phyloP scores from a whole-genome alignment of 1,140 invertebrate genomes.

The Zaprionus gabonicus region DNA sequence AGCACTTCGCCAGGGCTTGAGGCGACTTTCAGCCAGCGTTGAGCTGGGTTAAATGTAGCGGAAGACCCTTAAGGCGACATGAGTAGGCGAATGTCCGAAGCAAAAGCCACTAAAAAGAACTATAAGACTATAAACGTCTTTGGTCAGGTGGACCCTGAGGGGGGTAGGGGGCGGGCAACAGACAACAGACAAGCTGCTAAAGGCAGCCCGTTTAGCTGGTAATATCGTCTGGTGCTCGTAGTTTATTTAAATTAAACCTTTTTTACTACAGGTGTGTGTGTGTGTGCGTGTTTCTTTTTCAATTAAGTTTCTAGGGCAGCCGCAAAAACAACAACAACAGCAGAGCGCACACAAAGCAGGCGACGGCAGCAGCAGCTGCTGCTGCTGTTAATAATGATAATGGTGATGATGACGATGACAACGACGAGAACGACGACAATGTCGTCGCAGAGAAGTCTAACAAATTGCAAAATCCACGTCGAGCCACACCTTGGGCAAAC shows the following conservation, averaged over 20 bases:
- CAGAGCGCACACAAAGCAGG: conserved; percentile 40
- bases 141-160: conserved; percentile 27
- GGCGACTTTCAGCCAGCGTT: neutral
- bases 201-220: conserved; percentile 43
- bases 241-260: conserved; percentile 82
- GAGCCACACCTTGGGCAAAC: conserved; percentile 69
- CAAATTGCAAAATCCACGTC: conserved; percentile 78
- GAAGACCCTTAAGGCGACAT: conserved; percentile 38
- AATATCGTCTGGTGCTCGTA: conserved; percentile 42
- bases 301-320: conserved; percentile 78
- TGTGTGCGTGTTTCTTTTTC: conserved; percentile 60
- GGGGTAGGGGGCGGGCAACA: neutral
- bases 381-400: conserved; percentile 55
- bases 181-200: conserved; percentile 29
- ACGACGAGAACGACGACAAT: conserved; percentile 25
- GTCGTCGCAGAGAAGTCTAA: conserved; percentile 66
- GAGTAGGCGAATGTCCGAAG: conserved; percentile 18
- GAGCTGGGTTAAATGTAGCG: conserved; percentile 15
- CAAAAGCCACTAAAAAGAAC: conserved; percentile 2
- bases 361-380: conserved; percentile 68
- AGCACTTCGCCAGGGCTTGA: neutral
- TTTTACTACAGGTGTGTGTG: conserved; percentile 33
- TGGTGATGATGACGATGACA: conserved; percentile 23
- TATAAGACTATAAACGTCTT: conserved; percentile 19
- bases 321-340: conserved; percentile 50